Evolutionary conservation across 2,888 invertebrate species (phyloP).

Genomic region (Sesamia inferens): DNA sequence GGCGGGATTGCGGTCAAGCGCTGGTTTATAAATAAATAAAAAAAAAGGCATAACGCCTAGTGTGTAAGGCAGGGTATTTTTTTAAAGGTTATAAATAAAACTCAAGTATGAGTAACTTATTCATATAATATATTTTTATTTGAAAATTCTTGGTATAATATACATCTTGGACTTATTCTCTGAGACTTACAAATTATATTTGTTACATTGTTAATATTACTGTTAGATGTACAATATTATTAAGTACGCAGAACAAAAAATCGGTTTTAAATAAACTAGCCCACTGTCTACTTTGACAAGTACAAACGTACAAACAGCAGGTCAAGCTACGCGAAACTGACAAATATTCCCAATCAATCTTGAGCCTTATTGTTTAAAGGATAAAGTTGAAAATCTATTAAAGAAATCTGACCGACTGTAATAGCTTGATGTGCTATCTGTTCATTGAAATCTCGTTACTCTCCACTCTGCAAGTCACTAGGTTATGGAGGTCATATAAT

Average conservation of each 20-base stretch:
- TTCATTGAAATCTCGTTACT: not conserved
- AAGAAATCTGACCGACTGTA: no score
- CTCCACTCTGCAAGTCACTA: not conserved
- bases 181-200: conserved; percentile 74
- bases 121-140: conserved; percentile 84
- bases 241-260: conserved; percentile 56
- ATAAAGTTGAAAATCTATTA: no score
- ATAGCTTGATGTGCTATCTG: no score
- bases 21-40: no score
- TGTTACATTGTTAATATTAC: conserved; percentile 56
- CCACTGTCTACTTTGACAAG: conserved; percentile 23
- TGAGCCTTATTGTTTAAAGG: no score
- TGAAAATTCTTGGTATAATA: conserved; percentile 87
- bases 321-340: no score
- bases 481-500: not conserved
- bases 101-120: conserved; percentile 83
- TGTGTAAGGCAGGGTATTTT: no score
- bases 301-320: no score
- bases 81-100: conserved; percentile 69
- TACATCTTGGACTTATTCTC: conserved; percentile 83
- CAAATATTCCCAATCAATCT: no score
- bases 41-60: no score
- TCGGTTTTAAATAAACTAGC: not conserved
- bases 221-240: conserved; percentile 30
- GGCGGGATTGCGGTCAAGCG: no score